A percentile compares a stretch with the other conserved stretches of the same genome.
Conservation (phyloP, 1,140 invertebrate species). For the Polypedilum vanderplanki region DNA sequence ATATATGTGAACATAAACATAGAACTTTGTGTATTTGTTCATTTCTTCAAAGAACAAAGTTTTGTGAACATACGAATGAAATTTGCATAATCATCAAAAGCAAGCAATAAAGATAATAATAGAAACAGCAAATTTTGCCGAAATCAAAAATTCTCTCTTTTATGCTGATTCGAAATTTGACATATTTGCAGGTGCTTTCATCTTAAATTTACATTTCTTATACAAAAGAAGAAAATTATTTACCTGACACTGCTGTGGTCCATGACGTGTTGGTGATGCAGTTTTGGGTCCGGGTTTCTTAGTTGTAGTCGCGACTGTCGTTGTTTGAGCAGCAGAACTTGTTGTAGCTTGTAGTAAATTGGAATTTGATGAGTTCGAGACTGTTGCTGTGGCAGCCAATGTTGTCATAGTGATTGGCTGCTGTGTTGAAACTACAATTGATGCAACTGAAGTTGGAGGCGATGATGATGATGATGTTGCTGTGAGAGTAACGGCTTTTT, state of each 20-base stretch:
- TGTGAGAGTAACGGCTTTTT: conserved; percentile 23
- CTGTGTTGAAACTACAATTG: conserved; percentile 37
- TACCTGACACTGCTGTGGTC: conserved; percentile 72
- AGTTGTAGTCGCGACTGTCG: conserved; percentile 29
- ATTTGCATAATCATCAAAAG: neutral
- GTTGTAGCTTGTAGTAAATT: conserved; percentile 29
- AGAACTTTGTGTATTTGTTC: too few relatives aligned
- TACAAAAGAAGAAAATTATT: conserved; percentile 30
- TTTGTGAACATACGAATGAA: neutral
- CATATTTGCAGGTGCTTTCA: conserved; percentile 28
- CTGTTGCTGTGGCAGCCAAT: conserved; percentile 33
- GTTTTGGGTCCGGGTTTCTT: conserved; percentile 66
- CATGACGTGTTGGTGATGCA: conserved; percentile 69
- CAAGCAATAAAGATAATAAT: neutral
- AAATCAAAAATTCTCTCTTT: conserved; percentile 16
- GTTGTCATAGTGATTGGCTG: conserved; percentile 31
- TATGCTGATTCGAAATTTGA: conserved; percentile 8
- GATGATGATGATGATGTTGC: conserved; percentile 33
- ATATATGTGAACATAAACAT: too few relatives aligned
- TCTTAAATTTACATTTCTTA: conserved; percentile 5
- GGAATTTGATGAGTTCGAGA: conserved; percentile 29
- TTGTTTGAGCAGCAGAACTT: neutral
- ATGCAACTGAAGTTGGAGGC: conserved; percentile 33
- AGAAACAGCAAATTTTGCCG: neutral
- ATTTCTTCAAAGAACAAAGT: too few relatives aligned